These are phyloP conservation scores for Sussaba pulchella DNA, from an alignment of 2,888 invertebrate species.

Conservation along the genomic window DNA sequence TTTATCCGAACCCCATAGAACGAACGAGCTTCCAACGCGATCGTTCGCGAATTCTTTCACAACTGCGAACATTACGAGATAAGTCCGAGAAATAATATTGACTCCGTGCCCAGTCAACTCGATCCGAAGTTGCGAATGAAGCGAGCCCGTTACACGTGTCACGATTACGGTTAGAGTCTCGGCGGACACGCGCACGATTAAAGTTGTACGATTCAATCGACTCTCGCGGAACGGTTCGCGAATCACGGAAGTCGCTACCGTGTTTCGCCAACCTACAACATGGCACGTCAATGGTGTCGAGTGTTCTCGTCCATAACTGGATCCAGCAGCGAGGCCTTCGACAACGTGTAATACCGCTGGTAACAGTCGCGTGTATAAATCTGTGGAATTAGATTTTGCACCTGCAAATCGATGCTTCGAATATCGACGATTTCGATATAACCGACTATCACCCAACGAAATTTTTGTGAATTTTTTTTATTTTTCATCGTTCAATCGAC, in stretches of 20 bases:
- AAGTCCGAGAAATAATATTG: neutral
- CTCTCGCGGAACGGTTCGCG: neutral
- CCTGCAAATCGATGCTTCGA: too few relatives aligned
- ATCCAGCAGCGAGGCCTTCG: neutral
- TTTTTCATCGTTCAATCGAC: too few relatives aligned
- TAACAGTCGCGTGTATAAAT: too few relatives aligned
- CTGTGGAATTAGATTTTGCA: too few relatives aligned
- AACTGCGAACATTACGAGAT: neutral
- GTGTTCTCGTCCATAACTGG: slow-evolving; percentile 16
- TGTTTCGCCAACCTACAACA: slow-evolving; percentile 8
- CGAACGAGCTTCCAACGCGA: slow-evolving; percentile 5
- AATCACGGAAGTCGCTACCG: slow-evolving; percentile 28
- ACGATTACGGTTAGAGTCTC: slow-evolving; percentile 6
- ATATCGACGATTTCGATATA: neutral
- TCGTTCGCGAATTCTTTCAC: slow-evolving; percentile 13
- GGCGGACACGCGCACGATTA: slow-evolving; percentile 1
- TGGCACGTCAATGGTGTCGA: neutral
- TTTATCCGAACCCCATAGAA: slow-evolving; percentile 9
- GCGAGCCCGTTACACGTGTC: slow-evolving; percentile 8
- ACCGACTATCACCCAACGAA: neutral
- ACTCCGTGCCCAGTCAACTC: neutral
- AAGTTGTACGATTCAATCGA: slow-evolving; percentile 19
- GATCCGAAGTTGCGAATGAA: slow-evolving; percentile 1
- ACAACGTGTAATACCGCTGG: neutral
- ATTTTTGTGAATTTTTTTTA: too few relatives aligned